Evolutionary conservation across 2,888 invertebrate species (phyloP), one percentile per base, ranked within the genome.

Genomic region (Dioctria rufipes): DNA sequence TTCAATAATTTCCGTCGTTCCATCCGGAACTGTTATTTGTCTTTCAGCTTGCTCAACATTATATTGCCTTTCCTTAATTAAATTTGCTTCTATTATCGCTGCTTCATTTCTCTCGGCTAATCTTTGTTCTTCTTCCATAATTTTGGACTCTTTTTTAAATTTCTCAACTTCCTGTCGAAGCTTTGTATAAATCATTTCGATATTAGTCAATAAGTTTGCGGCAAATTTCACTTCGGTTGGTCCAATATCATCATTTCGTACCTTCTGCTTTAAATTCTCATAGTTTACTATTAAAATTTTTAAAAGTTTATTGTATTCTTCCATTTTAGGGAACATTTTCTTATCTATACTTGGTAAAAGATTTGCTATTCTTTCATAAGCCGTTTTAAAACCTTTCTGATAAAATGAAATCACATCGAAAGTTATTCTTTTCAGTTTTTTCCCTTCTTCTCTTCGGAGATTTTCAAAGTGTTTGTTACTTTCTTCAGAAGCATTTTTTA

Each of bases 321-420:
- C 84, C 66, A 86, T 88, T 3, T 87, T 84, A n/a, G 86, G 84
- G 2, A 86, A 88, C 13, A 86, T 84, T 25, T 90, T 88, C 73
- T 90, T 90, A 78, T 88, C 89, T 58, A 90, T 84, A 0, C 86
- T 85, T 66, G 87, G 87, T 4, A 92, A 85, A n/a, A 91, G 84
- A 13, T 88, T 86, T 3, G 89, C 89, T 67, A 93, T 91, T 81
- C 91, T 90, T 87, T 91, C 91, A 85, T 92, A 92, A 82, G 90
- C 88, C n/a, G 86, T 85, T 77, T 90, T 90, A 84, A 93, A 92
- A 84, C 90, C 91, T 0, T 90, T 89, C 83, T 93, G 92, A 83
- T 91, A 91, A 63, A 90, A 90, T 42, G 91, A 90, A 25, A 93
- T 90, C 0, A 90, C 89, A n/a, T 92, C 91, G 83, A 92, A 89